Base-by-base conservation (phyloP, 2,113 vertebrate genomes). In the Nothobranchius kuhntae region DNA sequence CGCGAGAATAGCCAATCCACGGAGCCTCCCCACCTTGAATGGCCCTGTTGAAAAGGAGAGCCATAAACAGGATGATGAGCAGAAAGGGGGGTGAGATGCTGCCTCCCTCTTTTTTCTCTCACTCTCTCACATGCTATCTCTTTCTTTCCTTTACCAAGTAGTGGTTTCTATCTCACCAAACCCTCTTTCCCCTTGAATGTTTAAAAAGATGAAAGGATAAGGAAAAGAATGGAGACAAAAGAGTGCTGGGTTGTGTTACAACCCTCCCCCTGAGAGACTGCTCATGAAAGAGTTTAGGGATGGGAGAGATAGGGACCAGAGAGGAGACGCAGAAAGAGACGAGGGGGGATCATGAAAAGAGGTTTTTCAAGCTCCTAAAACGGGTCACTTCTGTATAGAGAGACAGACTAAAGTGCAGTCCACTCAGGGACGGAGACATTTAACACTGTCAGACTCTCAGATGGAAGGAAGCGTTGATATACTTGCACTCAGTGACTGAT, bases 121-220 rank as follows among this genome's bases (percentile, higher is more conserved):
- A 26, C 76, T 85, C 62, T 73, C 76, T 80, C 83, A 73, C 82
- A 81, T 84, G 74, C 78, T 84, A 84, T 87, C 81, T 90, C 86
- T 87, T 84, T 86, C 73, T 85, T 72, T 68, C 85, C 82, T 90
- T 87, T 87, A 87, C 81, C 86, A 79, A 85, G 82, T 81, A 69
- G 87, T 88, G 83, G 86, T 89, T 89, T 92, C 85, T 85, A 88
- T 91, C 89, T 84, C 88, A 85, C 87, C 83, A 80, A 89, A 82
- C 75, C 65, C 71, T 85, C 74, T 80, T 79, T 86, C 80, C 83
- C 86, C 79, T 81, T 78, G 85, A 91, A 91, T 88, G 88, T 91
- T 90, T 88, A 84, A 90, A 91, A 89, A 92, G 91, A 93, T 93
- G 90, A 94, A 94, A 94, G 92, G 93, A 92, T 92, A 92, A 91